These are phyloP conservation scores for Cuniculus paca DNA, from an alignment of 2,797 vertebrate genomes.

Conservation along the genomic window DNA sequence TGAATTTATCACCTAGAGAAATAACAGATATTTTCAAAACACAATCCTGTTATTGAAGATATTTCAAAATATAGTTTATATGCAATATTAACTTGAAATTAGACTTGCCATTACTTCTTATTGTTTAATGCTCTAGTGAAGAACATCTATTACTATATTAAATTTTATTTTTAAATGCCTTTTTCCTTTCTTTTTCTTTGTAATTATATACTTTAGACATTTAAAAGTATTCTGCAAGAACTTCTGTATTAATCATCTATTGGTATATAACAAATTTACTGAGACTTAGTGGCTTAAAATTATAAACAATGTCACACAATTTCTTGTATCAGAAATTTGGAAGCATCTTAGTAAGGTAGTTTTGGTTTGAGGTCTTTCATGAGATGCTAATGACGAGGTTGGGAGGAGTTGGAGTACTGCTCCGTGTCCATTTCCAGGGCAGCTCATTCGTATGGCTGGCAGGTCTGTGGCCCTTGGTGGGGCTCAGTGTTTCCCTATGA, in stretches of 20 bases:
- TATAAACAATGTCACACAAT: neutral
- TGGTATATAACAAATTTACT: neutral
- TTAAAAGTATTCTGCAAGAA: neutral
- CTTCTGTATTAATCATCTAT: neutral
- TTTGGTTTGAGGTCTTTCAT: neutral
- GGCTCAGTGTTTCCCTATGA: neutral
- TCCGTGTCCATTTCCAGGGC: neutral
- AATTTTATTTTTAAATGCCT: neutral
- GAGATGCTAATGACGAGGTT: neutral
- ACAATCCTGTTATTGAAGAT: neutral
- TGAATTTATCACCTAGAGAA: constrained; percentile 14
- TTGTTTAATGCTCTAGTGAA: constrained; percentile 7
- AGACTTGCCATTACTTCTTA: neutral
- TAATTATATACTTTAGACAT: neutral
- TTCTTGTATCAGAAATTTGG: constrained; percentile 29
- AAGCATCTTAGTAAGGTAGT: neutral
- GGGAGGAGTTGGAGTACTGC: neutral
- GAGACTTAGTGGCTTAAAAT: neutral
- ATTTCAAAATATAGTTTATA: constrained; percentile 48
- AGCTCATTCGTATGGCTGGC: neutral
- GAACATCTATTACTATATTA: neutral
- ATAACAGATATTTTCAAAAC: constrained; percentile 30
- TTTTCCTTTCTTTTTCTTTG: constrained; percentile 40
- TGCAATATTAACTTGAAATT: neutral
- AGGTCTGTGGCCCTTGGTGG: neutral